Conservation (phyloP, 2,797 vertebrate species). For the Darevskia mixta region DNA sequence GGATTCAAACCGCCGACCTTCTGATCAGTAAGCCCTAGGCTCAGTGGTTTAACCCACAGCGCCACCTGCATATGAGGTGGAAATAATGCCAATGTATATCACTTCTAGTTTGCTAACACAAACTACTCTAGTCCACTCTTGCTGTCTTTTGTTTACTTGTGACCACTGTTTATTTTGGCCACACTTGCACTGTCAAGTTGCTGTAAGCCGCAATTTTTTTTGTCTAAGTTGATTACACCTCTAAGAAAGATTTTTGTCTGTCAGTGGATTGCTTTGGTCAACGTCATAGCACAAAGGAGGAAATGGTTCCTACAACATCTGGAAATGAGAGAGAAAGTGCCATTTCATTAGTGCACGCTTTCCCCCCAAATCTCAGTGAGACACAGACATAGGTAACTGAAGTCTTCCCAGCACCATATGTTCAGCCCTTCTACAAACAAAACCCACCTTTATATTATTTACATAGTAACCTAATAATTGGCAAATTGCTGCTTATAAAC, state of each 20-base stretch:
- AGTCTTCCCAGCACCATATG: constrained; percentile 3
- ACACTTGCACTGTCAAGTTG: not conserved
- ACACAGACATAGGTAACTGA: constrained; percentile 29
- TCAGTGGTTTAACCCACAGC: no score
- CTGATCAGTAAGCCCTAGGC: no score
- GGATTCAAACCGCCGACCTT: no score
- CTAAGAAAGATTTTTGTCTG: constrained; percentile 8
- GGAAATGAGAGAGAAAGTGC: constrained; percentile 34
- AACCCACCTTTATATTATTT: constrained; percentile 39
- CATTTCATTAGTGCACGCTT: constrained; percentile 14
- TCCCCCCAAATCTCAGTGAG: constrained; percentile 27
- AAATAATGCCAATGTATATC: not conserved
- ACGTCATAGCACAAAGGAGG: not conserved
- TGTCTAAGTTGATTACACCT: not conserved
- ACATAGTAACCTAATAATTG: constrained; percentile 48
- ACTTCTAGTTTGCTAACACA: not conserved
- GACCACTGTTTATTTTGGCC: not conserved
- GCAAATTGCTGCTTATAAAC: constrained; percentile 49
- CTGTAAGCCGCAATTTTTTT: not conserved
- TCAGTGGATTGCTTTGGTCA: not conserved
- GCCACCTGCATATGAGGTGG: not conserved
- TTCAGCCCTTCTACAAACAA: constrained; percentile 39
- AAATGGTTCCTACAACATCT: constrained; percentile 36
- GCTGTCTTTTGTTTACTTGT: not conserved
- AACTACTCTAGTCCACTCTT: not conserved